A percentile compares a stretch with the other conserved stretches of the same genome.
phyloP scores from a whole-genome alignment of 2,113 vertebrate species.

The Charina bottae region DNA sequence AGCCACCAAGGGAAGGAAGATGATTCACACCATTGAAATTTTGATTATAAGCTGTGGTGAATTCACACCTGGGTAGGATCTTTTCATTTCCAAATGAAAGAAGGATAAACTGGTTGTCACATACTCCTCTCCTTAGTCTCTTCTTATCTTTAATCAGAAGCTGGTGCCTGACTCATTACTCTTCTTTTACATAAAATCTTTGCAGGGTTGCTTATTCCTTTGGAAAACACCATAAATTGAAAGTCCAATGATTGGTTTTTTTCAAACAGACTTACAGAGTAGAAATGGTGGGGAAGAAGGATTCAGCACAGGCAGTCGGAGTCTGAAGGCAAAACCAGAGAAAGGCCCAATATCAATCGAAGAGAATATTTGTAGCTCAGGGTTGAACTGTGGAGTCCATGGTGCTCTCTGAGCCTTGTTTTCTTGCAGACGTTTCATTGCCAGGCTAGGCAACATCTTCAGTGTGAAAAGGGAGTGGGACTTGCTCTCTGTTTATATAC shows the following conservation, averaged over 20 bases:
- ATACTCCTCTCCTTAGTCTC: neutral
- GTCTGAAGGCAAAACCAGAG: neutral
- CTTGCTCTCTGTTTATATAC: too few species aligned
- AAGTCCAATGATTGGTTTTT: neutral
- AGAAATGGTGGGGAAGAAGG: neutral
- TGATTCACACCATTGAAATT: neutral
- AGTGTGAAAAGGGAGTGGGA: too few species aligned
- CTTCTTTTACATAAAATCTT: neutral
- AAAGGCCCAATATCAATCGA: neutral
- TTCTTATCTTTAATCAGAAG: neutral
- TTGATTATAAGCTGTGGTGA: neutral
- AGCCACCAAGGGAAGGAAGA: neutral
- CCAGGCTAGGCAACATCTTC: too few species aligned
- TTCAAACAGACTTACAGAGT: neutral
- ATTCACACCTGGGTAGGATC: neutral
- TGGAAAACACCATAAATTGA: neutral
- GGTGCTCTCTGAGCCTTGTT: too few species aligned
- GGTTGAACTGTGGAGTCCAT: too few species aligned
- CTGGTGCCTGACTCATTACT: neutral
- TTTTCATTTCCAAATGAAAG: neutral
- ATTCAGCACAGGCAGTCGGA: neutral
- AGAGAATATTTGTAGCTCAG: too few species aligned
- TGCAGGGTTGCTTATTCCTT: neutral
- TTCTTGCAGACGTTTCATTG: too few species aligned
- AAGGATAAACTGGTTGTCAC: neutral